A percentile compares a stretch with the other conserved stretches of the same genome.
These are phyloP conservation scores for Eumaeus atala DNA, from an alignment of 1,140 invertebrate genomes.

Conservation along the genomic window DNA sequence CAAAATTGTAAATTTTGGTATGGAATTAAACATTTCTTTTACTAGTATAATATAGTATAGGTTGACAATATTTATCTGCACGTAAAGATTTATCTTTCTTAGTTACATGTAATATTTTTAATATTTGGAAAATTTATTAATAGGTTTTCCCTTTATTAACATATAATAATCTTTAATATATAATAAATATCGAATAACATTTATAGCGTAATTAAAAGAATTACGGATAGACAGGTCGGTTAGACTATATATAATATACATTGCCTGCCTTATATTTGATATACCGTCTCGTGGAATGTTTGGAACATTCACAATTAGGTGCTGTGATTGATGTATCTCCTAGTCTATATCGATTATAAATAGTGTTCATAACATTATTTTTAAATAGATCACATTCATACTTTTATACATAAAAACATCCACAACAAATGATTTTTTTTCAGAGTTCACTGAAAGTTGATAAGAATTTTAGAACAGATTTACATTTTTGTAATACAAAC, in stretches of 20 bases:
- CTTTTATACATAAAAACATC: neutral
- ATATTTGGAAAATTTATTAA: no score
- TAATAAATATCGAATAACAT: no score
- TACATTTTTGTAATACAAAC: no score
- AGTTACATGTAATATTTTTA: no score
- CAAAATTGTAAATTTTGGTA: no score
- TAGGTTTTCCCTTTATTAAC: no score
- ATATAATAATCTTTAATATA: no score
- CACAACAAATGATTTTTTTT: neutral
- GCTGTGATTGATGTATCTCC: constrained; percentile 19
- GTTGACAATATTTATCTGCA: constrained; percentile 2
- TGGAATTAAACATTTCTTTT: no score
- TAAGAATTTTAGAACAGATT: no score
- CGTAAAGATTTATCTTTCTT: neutral
- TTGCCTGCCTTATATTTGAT: constrained; percentile 14
- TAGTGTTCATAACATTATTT: no score
- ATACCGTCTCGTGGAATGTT: constrained; percentile 31
- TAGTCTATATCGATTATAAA: constrained; percentile 14
- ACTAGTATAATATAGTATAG: neutral
- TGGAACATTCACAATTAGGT: constrained; percentile 35
- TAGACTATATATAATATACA: neutral
- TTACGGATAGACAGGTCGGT: neutral
- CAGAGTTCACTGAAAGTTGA: no score
- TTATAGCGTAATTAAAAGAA: no score
- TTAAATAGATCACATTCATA: neutral